phyloP scores from a whole-genome alignment of 2,888 invertebrate species.

The Drosophila dives region DNA sequence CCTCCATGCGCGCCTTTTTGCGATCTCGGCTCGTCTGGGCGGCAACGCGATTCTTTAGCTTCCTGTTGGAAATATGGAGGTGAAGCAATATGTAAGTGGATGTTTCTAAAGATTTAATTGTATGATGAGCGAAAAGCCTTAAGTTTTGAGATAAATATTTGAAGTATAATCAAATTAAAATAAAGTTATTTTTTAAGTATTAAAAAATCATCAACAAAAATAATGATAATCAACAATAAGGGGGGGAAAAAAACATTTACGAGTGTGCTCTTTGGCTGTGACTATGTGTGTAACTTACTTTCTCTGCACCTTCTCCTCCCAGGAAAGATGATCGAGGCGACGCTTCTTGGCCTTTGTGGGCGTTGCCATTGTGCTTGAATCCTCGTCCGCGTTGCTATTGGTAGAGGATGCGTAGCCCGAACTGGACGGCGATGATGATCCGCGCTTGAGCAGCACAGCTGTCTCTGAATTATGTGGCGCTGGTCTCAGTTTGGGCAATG shows the following conservation, averaged over 20 bases:
- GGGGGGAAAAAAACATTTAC: background rate
- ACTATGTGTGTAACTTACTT: constrained; percentile 89
- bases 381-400: constrained; percentile 63
- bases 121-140: background rate
- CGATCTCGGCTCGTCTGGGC: constrained; percentile 98
- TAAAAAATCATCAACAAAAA: background rate
- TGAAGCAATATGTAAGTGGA: background rate
- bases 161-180: background rate
- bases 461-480: constrained; percentile 41
- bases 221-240: background rate
- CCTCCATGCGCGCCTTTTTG: constrained; percentile 96
- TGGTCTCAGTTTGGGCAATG: constrained; percentile 74
- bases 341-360: constrained; percentile 87
- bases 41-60: constrained; percentile 97
- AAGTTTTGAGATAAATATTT: background rate
- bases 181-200: background rate
- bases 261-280: background rate
- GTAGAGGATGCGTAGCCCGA: constrained; percentile 67
- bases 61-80: constrained; percentile 86
- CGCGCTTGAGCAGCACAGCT: constrained; percentile 54
- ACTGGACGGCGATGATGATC: constrained; percentile 47
- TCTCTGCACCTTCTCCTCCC: constrained; percentile 94
- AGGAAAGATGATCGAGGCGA: constrained; percentile 92
- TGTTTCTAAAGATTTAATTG: background rate
- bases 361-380: constrained; percentile 35